Evolutionary conservation across 37 sponge, comb jelly and placozoan genomes (phyloP).

Genomic region (Halichondria panicea): DNA sequence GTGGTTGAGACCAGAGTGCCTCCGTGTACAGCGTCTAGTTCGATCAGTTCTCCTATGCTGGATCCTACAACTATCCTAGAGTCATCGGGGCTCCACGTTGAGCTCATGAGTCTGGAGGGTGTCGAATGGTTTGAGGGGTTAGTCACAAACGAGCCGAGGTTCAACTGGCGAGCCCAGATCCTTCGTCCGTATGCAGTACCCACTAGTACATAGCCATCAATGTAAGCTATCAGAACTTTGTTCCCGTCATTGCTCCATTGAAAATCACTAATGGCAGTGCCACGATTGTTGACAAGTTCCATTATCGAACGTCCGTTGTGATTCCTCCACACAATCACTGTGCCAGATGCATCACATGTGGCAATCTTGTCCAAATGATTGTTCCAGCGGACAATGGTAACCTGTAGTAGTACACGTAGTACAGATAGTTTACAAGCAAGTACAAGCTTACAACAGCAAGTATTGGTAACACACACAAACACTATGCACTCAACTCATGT

Average conservation of each 20-base stretch:
- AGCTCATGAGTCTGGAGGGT: slow-evolving; percentile 63
- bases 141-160: slow-evolving; percentile 84
- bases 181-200: slow-evolving; percentile 88
- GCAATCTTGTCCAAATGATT: slow-evolving; percentile 84
- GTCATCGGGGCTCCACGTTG: slow-evolving; percentile 92
- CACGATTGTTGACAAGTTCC: slow-evolving; percentile 92
- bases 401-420: slow-evolving; percentile 29
- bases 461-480: too few relatives aligned
- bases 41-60: slow-evolving; percentile 87
- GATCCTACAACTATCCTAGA: slow-evolving; percentile 77
- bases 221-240: slow-evolving; percentile 86
- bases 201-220: slow-evolving; percentile 88
- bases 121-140: slow-evolving; percentile 58
- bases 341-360: slow-evolving; percentile 85
- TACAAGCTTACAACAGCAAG: not conserved
- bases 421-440: not conserved
- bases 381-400: slow-evolving; percentile 90
- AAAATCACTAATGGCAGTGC: slow-evolving; percentile 83
- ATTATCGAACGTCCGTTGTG: slow-evolving; percentile 90
- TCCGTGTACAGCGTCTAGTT: slow-evolving; percentile 78
- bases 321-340: slow-evolving; percentile 89
- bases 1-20: slow-evolving; percentile 87
- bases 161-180: slow-evolving; percentile 89
- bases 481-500: too few relatives aligned
- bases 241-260: slow-evolving; percentile 90